These are phyloP conservation scores for Rhimphoctona megacephalus DNA, from an alignment of 2,888 invertebrate species.

Conservation along the genomic window DNA sequence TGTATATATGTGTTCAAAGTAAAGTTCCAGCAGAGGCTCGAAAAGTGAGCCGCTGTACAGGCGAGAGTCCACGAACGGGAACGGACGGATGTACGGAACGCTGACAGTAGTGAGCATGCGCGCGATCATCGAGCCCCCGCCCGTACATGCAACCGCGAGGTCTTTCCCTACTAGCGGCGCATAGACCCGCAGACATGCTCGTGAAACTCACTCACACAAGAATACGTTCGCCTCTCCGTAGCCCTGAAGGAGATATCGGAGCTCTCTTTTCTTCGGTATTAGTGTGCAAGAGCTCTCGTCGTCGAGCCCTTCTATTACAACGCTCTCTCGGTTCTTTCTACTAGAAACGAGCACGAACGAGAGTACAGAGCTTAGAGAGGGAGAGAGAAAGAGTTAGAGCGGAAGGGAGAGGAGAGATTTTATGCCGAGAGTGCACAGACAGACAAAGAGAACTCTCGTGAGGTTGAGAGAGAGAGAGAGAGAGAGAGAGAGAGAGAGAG, in stretches of 20 bases:
- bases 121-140: conserved; percentile 70
- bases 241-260: conserved; percentile 37
- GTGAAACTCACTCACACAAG: conserved; percentile 18
- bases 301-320: conserved; percentile 57
- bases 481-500: neutral
- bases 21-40: conserved; percentile 28
- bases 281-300: conserved; percentile 45
- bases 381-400: conserved; percentile 1
- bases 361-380: conserved; percentile 27
- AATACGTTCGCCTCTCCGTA: conserved; percentile 17
- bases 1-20: conserved; percentile 22
- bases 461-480: neutral
- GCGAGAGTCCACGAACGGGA: conserved; percentile 14
- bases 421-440: conserved; percentile 57
- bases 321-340: conserved; percentile 44
- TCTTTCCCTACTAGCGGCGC: conserved; percentile 56
- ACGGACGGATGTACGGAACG: conserved; percentile 50
- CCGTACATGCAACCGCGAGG: conserved; percentile 61
- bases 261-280: conserved; percentile 31
- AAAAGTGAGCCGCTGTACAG: conserved; percentile 12
- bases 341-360: conserved; percentile 50
- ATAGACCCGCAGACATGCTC: conserved; percentile 33
- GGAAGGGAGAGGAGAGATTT: conserved; percentile 4
- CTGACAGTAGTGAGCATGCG: conserved; percentile 68
- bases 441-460: conserved; percentile 62